Conservation (phyloP, 2,888 invertebrate species). For the Cremastinae sp. region DNA sequence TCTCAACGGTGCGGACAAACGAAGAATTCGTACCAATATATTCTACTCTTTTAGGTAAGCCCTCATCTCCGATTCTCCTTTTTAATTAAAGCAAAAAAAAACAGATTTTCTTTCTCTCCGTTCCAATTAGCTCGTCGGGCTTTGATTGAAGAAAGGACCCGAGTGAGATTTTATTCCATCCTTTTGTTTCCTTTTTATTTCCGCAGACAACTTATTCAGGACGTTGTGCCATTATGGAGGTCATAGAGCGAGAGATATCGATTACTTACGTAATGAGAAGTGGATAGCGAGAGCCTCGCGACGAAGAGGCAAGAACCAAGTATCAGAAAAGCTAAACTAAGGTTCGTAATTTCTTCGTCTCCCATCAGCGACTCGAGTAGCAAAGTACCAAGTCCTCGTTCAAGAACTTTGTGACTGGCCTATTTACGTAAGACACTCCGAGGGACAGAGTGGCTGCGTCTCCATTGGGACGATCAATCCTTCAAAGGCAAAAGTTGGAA, state of each 20-base stretch:
- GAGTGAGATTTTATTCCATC: neutral
- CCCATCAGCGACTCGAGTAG: slow-evolving; percentile 5
- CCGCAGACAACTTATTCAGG: neutral
- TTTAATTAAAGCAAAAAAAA: slow-evolving; percentile 5
- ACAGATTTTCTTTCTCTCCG: neutral
- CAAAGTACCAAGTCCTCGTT: neutral
- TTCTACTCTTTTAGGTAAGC: no score
- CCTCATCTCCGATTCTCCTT: no score
- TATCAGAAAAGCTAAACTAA: neutral
- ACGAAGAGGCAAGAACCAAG: neutral
- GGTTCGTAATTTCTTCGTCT: slow-evolving; percentile 23
- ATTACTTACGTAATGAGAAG: slow-evolving; percentile 19
- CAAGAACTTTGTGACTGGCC: neutral
- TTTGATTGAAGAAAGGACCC: neutral
- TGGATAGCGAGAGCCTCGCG: slow-evolving; percentile 12
- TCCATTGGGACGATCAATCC: no score
- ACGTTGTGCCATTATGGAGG: neutral
- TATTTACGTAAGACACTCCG: neutral
- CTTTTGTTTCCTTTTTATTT: slow-evolving; percentile 43
- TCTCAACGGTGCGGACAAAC: neutral
- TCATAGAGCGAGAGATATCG: slow-evolving; percentile 53
- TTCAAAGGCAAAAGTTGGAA: no score
- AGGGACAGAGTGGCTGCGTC: no score
- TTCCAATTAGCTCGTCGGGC: neutral
- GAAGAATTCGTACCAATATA: no score